Evolutionary conservation across 2,113 vertebrate genomes (phyloP), one percentile per base, ranked within the genome.

Genomic region (Edolisoma coerulescens): DNA sequence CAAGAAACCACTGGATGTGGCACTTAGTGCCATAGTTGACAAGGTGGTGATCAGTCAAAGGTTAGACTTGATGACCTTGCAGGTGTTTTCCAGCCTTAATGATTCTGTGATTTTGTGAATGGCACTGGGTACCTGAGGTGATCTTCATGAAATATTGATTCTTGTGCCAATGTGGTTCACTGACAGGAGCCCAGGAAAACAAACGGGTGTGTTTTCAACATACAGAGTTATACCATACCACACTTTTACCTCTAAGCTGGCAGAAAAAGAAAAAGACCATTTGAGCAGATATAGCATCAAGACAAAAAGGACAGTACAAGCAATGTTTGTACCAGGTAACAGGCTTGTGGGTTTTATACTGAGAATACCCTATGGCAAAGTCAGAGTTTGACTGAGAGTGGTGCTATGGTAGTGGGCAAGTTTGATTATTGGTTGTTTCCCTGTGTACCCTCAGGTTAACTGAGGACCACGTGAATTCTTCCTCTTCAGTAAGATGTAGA

Each of bases 181-280:
- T 49, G n/a, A 45, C 8, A 76, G 54, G 10, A 84, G 13, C 18
- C 44, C n/a, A 27, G 39, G 20, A 63, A 87, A 74, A 56, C 14
- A 53, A 41, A 12, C 0, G 0, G 1, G 1, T 44, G 16, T 44
- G 17, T 70, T 85, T 71, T 85, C 19, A 76, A 6, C 12, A 33
- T 11, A 26, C 2, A 33, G 27, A 39, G 24, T 54, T 59, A 35
- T 5, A 45, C 6, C 9, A 6, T 15, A 64, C 20, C 23, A 42
- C 11, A 27, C 11, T 30, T 82, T 16, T 44, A 65, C 16, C 13
- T 60, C 45, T 78, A 53, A 78, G 27, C 24, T 79, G 42, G 16
- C 32, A 63, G 35, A 44, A 85, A 59, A 1, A 11, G 32, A 28
- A 11, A n/a, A 60, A 65, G 21, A 81, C 13, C 44, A n/a, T 73